Conservation (phyloP, 2,888 invertebrate species). For the Adineta ricciae region DNA sequence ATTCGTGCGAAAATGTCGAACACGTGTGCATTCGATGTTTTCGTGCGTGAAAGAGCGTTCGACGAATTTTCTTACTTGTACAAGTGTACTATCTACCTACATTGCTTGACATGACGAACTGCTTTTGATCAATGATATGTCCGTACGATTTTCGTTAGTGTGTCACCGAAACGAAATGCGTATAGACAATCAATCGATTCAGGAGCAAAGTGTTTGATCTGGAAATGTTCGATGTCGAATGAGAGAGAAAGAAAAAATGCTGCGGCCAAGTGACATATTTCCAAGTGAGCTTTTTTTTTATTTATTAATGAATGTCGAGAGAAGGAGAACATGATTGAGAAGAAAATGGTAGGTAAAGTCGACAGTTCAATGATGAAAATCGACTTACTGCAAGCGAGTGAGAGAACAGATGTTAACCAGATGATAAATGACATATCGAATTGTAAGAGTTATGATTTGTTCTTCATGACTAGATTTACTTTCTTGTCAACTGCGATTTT, state of each 20-base stretch:
- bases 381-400: no score
- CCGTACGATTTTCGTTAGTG: neutral
- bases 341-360: neutral
- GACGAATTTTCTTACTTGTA: no score
- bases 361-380: neutral
- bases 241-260: neutral
- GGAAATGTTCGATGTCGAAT: neutral
- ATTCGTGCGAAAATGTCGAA: no score
- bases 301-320: neutral
- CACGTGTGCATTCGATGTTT: no score
- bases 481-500: neutral
- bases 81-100: no score
- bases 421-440: neutral
- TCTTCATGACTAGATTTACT: neutral
- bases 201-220: neutral
- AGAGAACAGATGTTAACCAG: neutral
- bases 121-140: conserved; percentile 5
- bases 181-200: conserved; percentile 3
- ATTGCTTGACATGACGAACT: neutral
- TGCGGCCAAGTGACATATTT: neutral
- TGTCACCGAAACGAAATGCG: neutral
- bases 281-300: neutral
- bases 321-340: neutral
- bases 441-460: neutral
- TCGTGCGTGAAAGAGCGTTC: no score